phyloP scores from a whole-genome alignment of 2,888 invertebrate species.

The Tipula lateralis region DNA sequence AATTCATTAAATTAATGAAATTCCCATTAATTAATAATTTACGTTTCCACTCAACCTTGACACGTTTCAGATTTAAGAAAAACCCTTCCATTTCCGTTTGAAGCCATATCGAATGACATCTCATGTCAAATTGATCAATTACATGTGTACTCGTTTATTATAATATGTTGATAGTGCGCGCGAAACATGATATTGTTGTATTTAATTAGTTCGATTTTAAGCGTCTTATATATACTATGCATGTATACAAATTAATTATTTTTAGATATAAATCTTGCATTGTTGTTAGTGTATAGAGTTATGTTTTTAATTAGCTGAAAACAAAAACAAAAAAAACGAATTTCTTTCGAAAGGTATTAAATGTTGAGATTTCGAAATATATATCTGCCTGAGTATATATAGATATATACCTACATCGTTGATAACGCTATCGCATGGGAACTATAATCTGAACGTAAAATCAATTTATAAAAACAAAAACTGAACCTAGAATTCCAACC shows the following conservation, averaged over 20 bases:
- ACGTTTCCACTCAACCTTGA: not conserved
- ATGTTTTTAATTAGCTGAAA: not conserved
- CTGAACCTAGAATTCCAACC: not conserved
- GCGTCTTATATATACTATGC: no score
- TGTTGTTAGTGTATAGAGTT: not conserved
- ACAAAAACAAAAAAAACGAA: not conserved
- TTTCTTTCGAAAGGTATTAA: not conserved
- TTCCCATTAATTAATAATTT: not conserved
- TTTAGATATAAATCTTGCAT: not conserved
- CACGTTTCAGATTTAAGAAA: not conserved
- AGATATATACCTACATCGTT: not conserved
- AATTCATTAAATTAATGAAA: not conserved
- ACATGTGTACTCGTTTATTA: not conserved
- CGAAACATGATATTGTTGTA: constrained; percentile 24
- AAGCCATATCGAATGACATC: not conserved
- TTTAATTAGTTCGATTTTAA: constrained; percentile 1
- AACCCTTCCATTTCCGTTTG: not conserved
- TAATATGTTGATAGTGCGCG: not conserved
- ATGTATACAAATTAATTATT: constrained; percentile 12
- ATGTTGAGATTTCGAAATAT: not conserved
- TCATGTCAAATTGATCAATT: not conserved
- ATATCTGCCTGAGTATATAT: not conserved
- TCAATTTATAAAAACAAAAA: not conserved
- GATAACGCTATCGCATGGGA: not conserved
- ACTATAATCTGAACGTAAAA: not conserved